Percentiles rank a stretch among this genome's conserved stretches.
These are phyloP conservation scores for Charadrius vociferus DNA, from an alignment of 2,113 vertebrate genomes.

Conservation along the genomic window DNA sequence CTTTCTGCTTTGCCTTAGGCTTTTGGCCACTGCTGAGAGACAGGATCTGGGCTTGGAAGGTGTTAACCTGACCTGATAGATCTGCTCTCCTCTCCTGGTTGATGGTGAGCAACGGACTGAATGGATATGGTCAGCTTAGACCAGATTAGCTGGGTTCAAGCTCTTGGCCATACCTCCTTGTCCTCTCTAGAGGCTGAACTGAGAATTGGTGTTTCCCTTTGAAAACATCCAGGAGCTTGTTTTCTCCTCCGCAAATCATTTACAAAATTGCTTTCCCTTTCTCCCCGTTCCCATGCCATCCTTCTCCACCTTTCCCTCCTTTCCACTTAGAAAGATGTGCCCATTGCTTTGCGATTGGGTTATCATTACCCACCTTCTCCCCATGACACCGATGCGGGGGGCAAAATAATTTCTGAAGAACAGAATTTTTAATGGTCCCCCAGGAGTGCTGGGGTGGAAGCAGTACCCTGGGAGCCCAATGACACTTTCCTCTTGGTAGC, in stretches of 20 bases:
- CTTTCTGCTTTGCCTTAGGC: not conserved
- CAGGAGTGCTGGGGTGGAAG: not conserved
- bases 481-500: not conserved
- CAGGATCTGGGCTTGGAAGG: not conserved
- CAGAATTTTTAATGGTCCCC: fast-evolving
- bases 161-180: not conserved
- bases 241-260: not conserved
- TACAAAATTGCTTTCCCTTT: not conserved
- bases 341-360: not conserved
- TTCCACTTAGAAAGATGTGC: not conserved
- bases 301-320: not conserved
- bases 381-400: fast-evolving
- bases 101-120: not conserved
- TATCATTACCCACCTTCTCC: not conserved
- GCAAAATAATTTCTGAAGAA: not conserved
- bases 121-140: not conserved
- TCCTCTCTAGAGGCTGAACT: not conserved
- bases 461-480: not conserved
- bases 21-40: not conserved
- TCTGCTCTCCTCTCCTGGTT: not conserved
- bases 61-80: not conserved
- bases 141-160: not conserved
- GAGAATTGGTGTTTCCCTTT: not conserved
- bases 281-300: not conserved
- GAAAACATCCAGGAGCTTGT: not conserved